A percentile compares a stretch with the other conserved stretches of the same genome.
Conservation (phyloP, 1,140 invertebrate species). For the Drosophila repletoides region DNA sequence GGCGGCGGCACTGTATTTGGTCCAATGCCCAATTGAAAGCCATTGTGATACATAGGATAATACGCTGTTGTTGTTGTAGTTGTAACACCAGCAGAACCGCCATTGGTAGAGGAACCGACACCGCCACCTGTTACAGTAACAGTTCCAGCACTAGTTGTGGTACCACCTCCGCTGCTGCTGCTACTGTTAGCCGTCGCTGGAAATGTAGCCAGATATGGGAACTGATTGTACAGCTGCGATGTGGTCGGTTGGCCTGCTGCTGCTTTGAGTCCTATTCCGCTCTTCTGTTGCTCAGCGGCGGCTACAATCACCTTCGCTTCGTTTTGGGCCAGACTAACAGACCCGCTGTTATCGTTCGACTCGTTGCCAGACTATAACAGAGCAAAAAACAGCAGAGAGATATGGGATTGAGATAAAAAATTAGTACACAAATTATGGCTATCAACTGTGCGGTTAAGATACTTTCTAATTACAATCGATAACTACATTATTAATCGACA, state of each 20-base stretch:
- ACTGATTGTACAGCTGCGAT: slow-evolving; percentile 74
- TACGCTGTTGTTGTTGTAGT: slow-evolving; percentile 57
- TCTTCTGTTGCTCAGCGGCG: slow-evolving; percentile 44
- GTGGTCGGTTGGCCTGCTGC: slow-evolving; percentile 29
- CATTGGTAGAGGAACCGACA: neutral
- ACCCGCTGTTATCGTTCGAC: slow-evolving; percentile 72
- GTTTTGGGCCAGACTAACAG: slow-evolving; percentile 71
- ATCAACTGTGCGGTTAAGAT: too few relatives aligned
- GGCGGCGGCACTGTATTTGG: slow-evolving; percentile 78
- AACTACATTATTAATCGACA: too few relatives aligned
- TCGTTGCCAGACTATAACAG: slow-evolving; percentile 49
- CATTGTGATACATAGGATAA: slow-evolving; percentile 82
- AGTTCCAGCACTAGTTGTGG: slow-evolving; percentile 37
- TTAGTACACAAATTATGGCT: too few relatives aligned
- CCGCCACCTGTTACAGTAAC: slow-evolving; percentile 33
- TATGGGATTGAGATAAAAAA: too few relatives aligned
- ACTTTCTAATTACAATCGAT: too few relatives aligned
- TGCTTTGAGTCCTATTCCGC: slow-evolving; percentile 62
- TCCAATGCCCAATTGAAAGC: slow-evolving; percentile 76
- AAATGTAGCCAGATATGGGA: slow-evolving; percentile 77
- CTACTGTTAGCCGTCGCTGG: slow-evolving; percentile 48
- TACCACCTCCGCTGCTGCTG: slow-evolving; percentile 25
- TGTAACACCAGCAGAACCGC: slow-evolving; percentile 11
- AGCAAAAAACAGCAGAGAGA: neutral
- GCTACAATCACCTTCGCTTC: slow-evolving; percentile 76